Percentiles rank a stretch among this genome's conserved stretches.
Evolutionary conservation across 2,797 vertebrate species (phyloP).

Genomic region (Hoplostethus atlanticus): DNA sequence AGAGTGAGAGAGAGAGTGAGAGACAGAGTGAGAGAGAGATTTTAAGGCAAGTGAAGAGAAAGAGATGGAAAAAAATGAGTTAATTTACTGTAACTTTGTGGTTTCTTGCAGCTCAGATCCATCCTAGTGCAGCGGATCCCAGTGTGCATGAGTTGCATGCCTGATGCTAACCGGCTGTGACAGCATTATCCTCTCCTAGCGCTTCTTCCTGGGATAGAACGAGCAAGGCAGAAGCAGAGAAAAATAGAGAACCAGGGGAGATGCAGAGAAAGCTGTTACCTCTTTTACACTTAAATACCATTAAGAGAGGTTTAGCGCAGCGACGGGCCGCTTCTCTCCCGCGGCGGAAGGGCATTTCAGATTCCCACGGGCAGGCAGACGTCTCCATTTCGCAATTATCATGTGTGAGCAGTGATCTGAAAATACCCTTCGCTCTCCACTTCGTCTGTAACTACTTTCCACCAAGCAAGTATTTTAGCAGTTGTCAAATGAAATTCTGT

Average conservation of each 20-base stretch:
- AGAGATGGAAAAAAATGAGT: background rate
- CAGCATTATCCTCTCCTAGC: conserved; percentile 27
- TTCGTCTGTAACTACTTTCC: background rate
- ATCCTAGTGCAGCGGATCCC: conserved; percentile 11
- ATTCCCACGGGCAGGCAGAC: background rate
- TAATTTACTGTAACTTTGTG: background rate
- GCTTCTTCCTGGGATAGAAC: conserved; percentile 12
- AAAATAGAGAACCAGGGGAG: conserved; percentile 7
- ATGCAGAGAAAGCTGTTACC: conserved; percentile 13
- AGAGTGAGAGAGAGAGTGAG: background rate
- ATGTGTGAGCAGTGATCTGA: background rate
- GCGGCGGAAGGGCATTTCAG: background rate
- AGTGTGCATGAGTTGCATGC: conserved; percentile 8
- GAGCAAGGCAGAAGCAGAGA: conserved; percentile 6
- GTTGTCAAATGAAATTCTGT: too few species aligned
- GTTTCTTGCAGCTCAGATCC: background rate
- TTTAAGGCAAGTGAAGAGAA: background rate
- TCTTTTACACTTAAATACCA: background rate
- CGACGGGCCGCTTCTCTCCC: background rate
- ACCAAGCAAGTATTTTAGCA: too few species aligned
- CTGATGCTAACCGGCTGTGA: conserved; percentile 32
- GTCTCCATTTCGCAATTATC: background rate
- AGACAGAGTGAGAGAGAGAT: background rate
- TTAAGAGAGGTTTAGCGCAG: background rate
- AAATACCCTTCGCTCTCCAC: background rate